Conservation (phyloP, 2,797 vertebrate genomes). For the Crypturellus tataupa region DNA sequence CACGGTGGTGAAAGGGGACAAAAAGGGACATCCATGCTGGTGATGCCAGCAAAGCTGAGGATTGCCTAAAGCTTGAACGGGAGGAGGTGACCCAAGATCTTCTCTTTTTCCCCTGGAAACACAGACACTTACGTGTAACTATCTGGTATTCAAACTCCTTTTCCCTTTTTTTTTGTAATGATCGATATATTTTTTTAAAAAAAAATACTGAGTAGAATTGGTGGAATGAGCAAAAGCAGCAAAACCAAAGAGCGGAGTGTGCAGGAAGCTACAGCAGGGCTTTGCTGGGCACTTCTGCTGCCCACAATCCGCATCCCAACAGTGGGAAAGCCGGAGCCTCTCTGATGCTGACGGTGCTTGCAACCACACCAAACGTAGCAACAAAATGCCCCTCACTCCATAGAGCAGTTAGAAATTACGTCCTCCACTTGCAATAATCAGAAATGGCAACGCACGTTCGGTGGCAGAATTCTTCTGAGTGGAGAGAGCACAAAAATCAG, state of each 20-base stretch:
- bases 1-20: not conserved
- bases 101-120: not conserved
- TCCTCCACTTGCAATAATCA: not conserved
- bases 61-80: not conserved
- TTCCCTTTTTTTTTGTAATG: not conserved
- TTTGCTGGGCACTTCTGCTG: not conserved
- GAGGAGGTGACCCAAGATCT: not conserved
- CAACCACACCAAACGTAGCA: fast-evolving
- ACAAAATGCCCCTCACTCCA: not conserved
- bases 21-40: fast-evolving
- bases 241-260: fast-evolving
- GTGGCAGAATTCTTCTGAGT: not conserved
- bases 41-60: not conserved
- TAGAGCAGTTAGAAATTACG: too few species aligned
- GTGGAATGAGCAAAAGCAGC: not conserved
- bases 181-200: not conserved
- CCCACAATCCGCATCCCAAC: not conserved
- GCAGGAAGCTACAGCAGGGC: not conserved
- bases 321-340: too few species aligned
- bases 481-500: not conserved
- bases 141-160: not conserved
- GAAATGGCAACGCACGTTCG: fast-evolving
- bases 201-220: not conserved
- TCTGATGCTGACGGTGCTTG: fast-evolving
- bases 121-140: not conserved